A percentile compares a stretch with the other conserved stretches of the same genome.
Evolutionary conservation across 2,113 vertebrate species (phyloP).

Genomic region (Catagonus wagneri): DNA sequence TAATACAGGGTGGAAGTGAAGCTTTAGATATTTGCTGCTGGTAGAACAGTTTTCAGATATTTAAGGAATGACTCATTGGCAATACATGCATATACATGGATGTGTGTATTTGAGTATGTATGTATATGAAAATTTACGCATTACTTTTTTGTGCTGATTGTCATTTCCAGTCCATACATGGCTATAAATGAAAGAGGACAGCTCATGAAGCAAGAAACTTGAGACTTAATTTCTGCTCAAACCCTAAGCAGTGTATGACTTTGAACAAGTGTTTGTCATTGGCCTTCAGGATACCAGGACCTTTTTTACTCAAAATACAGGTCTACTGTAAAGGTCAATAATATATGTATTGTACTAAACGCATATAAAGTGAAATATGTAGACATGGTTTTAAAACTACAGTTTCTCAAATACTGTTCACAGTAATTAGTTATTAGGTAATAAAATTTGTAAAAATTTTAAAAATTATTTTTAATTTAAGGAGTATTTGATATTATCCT

Average conservation of each 20-base stretch:
- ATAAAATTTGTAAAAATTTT: background rate
- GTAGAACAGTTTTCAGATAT: conserved; percentile 13
- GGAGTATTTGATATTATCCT: background rate
- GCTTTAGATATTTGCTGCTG: conserved; percentile 1
- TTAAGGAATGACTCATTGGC: background rate
- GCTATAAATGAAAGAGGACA: background rate
- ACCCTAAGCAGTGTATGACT: background rate
- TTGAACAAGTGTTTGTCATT: background rate
- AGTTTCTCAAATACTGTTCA: background rate
- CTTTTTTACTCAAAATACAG: background rate
- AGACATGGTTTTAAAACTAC: background rate
- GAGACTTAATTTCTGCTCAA: background rate
- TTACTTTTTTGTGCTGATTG: background rate
- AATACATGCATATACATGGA: background rate
- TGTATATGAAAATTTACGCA: background rate
- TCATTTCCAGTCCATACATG: background rate
- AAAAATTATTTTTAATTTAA: conserved; percentile 25
- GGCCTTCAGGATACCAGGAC: background rate
- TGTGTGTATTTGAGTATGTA: background rate
- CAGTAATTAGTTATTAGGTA: conserved; percentile 11
- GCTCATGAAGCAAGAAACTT: background rate
- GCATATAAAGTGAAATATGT: background rate
- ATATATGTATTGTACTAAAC: background rate
- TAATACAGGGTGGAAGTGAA: background rate
- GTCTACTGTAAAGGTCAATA: background rate